Evolutionary conservation across 2,797 vertebrate genomes (phyloP).

Genomic region (Heteromormyrus szaboi): DNA sequence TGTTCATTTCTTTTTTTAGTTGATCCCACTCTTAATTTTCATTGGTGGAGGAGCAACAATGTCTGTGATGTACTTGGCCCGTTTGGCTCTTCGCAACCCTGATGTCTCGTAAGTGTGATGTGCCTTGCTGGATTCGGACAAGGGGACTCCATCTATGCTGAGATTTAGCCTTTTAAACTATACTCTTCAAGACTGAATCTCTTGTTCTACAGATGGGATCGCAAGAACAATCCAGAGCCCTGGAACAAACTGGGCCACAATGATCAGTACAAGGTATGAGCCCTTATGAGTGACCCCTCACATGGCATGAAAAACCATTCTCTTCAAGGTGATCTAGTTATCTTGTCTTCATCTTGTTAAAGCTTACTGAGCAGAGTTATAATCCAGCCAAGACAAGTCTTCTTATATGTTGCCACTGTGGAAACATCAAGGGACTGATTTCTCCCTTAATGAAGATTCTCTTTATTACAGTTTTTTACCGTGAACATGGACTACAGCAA

Average conservation of each 20-base stretch:
- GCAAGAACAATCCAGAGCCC: conserved; percentile 86
- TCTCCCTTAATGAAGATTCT: background rate
- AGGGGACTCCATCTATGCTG: background rate
- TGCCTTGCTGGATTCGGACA: background rate
- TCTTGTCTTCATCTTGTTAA: background rate
- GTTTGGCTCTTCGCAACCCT: conserved; percentile 77
- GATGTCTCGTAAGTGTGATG: conserved; percentile 72
- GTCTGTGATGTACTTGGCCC: conserved; percentile 64
- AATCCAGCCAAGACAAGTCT: background rate
- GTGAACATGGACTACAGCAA: conserved; percentile 84
- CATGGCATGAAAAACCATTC: background rate
- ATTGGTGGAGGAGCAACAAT: conserved; percentile 75
- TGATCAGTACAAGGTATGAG: conserved; percentile 84
- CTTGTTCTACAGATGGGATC: conserved; percentile 77
- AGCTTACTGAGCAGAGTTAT: background rate
- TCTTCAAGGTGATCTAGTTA: background rate
- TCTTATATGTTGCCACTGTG: background rate
- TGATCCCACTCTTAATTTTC: conserved; percentile 87
- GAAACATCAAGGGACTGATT: background rate
- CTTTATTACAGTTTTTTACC: conserved; percentile 64
- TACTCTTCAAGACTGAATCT: background rate
- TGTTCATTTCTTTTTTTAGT: conserved; percentile 46
- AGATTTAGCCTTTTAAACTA: background rate
- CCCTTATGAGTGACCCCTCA: background rate
- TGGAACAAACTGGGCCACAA: conserved; percentile 79